Evolutionary conservation across 2,113 vertebrate species (phyloP), one percentile per base, ranked within the genome.

Genomic region (Oncorhynchus kisutch): DNA sequence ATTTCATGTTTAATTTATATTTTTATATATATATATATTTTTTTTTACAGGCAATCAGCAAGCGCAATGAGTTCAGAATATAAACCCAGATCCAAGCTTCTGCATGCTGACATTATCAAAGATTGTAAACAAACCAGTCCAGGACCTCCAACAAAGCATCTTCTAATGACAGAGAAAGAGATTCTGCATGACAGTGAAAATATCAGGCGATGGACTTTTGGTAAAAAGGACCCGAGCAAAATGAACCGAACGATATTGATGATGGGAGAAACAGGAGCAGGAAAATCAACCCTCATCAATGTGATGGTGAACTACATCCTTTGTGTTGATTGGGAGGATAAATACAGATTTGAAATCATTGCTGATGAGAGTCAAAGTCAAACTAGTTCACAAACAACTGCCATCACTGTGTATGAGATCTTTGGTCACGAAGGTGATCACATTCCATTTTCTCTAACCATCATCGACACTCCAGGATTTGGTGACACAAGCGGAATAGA

Each of bases 281-380:
- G 85, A 27, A 87, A 81, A 71, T 72, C 85, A 6, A 76, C 83
- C 8, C 64, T 83, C 59, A 85, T 87, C 81, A 85, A 85, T 64
- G 57, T 68, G 1, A 39, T 39, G 34, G 7, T 39, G 34, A 39
- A 39, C 34, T 39, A 39, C 34, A 39, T 45, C 39, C 39, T 88
- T 49, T 79, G 79, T 0, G 77, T 88, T 7, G 4, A 71, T 31
- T 78, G 77, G 75, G 34, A 76, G 14, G 77, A 84, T 25, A 54
- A 74, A 16, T 66, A 78, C 25, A 82, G 84, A 75, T 78, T 71
- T 59, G 80, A 84, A 67, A 60, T 87, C 25, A 72, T 54, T 9
- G 7, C 77, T 20, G 76, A 75, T 59, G 24, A 73, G 39, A 31
- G 49, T 51, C 54, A 24, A 72, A 27, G 71, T 5, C 78, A 86